Base-by-base conservation (phyloP, 2,888 invertebrate species). In the Drosophila neutralis region DNA sequence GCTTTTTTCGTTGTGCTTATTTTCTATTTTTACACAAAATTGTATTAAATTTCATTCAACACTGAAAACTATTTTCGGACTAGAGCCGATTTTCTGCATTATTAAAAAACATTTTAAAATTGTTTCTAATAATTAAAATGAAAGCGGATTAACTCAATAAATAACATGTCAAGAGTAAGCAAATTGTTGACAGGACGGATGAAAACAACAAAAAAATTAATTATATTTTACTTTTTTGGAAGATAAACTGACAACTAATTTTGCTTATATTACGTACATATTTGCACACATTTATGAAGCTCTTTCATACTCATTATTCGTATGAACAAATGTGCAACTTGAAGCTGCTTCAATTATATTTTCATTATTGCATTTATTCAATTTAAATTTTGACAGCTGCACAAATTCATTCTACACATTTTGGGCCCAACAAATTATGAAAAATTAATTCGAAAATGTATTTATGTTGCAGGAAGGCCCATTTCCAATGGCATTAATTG, bases 401-500 rank as follows among this genome's bases (percentile, higher is more conserved):
- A 66, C 42, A 70, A 66, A 31, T 36, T 48, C 54, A 49, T 54
- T 63, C n/a, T 36, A 13, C 48, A 31, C 27, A 77, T 61, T 59
- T 73, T 29, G 45, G 49, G 42, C 48, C 0, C 59, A n/a, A 27
- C 42, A 57, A 62, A 68, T 71, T 71, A 71, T 75, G 52, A 38
- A 36, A 75, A 78, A 69, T 71, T 71, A 48, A 71, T 78, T 68
- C 29, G 33, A 48, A 79, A 63, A 65, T 69, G 29, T 10, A 36
- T 57, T 64, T 51, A 15, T 51, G 36, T 49, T 40, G 2, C 7
- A 13, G 4, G 18, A 33, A 35, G 18, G 11, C 10, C 8, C 40
- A 35, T 36, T 42, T 36, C 31, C 24, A 38, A 7, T 48, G 31
- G 11, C 31, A 52, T 64, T 69, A 60, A 69, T 66, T 62, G 59